These are phyloP conservation scores for Silvanus unidentatus DNA, from an alignment of 2,888 invertebrate species.

Conservation along the genomic window DNA sequence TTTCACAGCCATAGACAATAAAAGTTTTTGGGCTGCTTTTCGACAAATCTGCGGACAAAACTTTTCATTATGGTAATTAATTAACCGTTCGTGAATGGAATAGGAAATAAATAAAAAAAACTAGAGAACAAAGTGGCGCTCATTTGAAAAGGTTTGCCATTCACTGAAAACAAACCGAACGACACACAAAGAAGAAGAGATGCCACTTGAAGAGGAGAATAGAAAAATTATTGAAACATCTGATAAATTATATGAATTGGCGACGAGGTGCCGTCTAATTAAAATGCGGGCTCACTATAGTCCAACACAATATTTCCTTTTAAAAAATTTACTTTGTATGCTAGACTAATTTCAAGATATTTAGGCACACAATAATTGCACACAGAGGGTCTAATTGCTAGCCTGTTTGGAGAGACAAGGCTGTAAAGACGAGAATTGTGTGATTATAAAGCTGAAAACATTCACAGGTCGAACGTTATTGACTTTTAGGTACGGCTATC, in stretches of 20 bases:
- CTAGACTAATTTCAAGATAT: constrained; percentile 36
- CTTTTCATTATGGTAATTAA: too few species aligned
- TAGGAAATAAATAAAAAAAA: too few species aligned
- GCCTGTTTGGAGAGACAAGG: constrained; percentile 10
- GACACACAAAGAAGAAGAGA: too few species aligned
- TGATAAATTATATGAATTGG: constrained; percentile 26
- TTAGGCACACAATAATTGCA: constrained; percentile 43
- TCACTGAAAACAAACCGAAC: too few species aligned
- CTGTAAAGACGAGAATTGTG: constrained; percentile 23
- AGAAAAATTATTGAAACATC: constrained; percentile 23
- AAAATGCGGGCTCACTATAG: constrained; percentile 19
- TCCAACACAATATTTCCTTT: constrained; percentile 8
- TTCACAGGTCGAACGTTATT: not conserved
- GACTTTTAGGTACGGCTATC: constrained; percentile 16
- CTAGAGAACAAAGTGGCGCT: too few species aligned
- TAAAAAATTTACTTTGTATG: constrained; percentile 37
- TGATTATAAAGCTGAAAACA: not conserved
- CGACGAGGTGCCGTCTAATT: constrained; percentile 27
- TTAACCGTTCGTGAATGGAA: too few species aligned
- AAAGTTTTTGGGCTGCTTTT: too few species aligned
- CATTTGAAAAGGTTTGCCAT: too few species aligned
- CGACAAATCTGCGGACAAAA: too few species aligned
- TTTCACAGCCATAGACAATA: too few species aligned
- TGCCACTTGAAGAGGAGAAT: constrained; percentile 2
- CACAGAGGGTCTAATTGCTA: constrained; percentile 34